phyloP scores from a whole-genome alignment of 2,113 vertebrate genomes.

The Platichthys stellatus region DNA sequence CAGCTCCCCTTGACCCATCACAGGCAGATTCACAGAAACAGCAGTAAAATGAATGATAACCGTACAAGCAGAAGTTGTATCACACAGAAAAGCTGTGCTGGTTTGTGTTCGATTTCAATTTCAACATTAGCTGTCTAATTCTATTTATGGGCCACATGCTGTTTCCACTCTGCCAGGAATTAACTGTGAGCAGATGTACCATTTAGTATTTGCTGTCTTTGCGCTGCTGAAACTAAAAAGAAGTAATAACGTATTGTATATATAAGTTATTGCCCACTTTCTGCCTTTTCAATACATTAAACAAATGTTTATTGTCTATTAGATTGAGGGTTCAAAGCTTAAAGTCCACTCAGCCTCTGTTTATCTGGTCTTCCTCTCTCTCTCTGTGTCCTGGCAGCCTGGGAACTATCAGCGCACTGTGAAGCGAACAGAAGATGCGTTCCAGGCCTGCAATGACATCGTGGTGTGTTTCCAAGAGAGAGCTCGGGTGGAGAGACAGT shows the following conservation, averaged over 20 bases:
- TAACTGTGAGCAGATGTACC: slow-evolving; percentile 24
- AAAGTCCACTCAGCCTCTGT: neutral
- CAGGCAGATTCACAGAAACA: neutral
- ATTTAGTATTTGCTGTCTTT: neutral
- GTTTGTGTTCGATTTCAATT: neutral
- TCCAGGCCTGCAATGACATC: slow-evolving; percentile 86
- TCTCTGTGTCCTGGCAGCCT: slow-evolving; percentile 75
- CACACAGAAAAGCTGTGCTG: neutral
- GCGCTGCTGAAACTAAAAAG: neutral
- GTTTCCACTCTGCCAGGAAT: slow-evolving; percentile 19
- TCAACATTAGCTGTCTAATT: slow-evolving; percentile 19
- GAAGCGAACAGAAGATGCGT: slow-evolving; percentile 83
- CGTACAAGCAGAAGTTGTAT: neutral
- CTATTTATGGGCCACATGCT: slow-evolving; percentile 1
- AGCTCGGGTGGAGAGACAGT: slow-evolving; percentile 85
- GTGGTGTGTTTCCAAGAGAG: slow-evolving; percentile 86
- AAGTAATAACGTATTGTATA: neutral
- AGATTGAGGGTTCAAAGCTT: neutral
- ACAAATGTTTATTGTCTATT: neutral
- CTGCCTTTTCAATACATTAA: neutral
- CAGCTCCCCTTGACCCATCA: no score
- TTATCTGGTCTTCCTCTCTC: slow-evolving; percentile 19
- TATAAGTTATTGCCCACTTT: no score
- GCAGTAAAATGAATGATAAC: neutral
- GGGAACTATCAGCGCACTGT: slow-evolving; percentile 86